phyloP scores from a whole-genome alignment of 2,888 invertebrate genomes.

The Limenitis camilla region DNA sequence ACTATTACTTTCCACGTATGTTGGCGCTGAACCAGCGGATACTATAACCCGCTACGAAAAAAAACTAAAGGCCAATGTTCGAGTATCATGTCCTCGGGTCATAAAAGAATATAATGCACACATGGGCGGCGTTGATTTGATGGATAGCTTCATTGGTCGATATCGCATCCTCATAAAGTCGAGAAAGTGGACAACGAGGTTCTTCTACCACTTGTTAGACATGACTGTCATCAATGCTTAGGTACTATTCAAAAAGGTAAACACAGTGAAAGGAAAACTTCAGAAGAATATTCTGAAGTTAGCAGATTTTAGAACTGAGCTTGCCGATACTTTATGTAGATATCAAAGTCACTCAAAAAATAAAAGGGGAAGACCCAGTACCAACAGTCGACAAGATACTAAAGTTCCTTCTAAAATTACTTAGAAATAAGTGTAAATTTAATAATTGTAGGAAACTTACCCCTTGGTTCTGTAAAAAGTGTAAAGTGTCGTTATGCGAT shows the following conservation, averaged over 20 bases:
- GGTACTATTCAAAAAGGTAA: conserved; percentile 36
- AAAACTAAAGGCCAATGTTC: conserved; percentile 32
- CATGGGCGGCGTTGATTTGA: conserved; percentile 25
- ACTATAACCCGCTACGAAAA: conserved; percentile 32
- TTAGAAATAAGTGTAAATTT: too few relatives aligned
- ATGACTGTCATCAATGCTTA: conserved; percentile 37
- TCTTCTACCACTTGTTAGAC: conserved; percentile 35
- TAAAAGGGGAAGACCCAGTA: conserved; percentile 35
- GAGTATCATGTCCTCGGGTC: conserved; percentile 33
- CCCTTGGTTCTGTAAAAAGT: too few relatives aligned
- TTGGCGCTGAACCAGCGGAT: conserved; percentile 34
- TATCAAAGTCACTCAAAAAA: conserved; percentile 32
- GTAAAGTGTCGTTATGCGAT: conserved; percentile 35
- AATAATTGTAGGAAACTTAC: too few relatives aligned
- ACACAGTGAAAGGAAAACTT: conserved; percentile 32
- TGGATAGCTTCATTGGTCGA: conserved; percentile 33
- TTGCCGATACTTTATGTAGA: too few relatives aligned
- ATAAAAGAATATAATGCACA: conserved; percentile 32
- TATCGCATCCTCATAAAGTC: conserved; percentile 33
- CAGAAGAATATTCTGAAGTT: too few relatives aligned
- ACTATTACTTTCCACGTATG: conserved; percentile 34
- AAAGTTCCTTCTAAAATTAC: conserved; percentile 32
- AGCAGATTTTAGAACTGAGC: too few relatives aligned
- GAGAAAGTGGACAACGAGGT: conserved; percentile 32
- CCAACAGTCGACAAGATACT: conserved; percentile 29